phyloP scores from a whole-genome alignment of 1,140 invertebrate species.

The Rhopalosiphum maidis region DNA sequence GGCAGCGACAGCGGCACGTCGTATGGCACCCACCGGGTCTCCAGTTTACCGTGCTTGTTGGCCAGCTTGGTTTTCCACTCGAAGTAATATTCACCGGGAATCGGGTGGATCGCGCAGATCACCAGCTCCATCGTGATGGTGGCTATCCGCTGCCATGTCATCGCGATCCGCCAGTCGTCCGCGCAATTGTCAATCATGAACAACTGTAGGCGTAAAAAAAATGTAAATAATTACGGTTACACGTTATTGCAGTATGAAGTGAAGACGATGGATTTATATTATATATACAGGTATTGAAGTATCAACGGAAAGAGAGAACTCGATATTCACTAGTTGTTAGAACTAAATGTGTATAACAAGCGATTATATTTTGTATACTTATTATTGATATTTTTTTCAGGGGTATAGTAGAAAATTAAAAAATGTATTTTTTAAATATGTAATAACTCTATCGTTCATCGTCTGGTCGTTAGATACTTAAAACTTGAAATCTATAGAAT shows the following conservation, averaged over 20 bases:
- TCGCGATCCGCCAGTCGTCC: constrained; percentile 99
- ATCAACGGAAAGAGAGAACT: too few relatives aligned
- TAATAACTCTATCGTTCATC: too few relatives aligned
- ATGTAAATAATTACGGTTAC: background rate
- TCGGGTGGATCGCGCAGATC: constrained; percentile 96
- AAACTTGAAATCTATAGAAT: background rate
- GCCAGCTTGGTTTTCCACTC: constrained; percentile 94
- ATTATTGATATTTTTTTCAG: too few relatives aligned
- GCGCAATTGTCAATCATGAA: constrained; percentile 99
- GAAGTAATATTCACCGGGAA: constrained; percentile 95
- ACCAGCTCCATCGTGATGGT: constrained; percentile 92
- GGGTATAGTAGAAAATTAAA: too few relatives aligned
- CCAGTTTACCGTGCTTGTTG: constrained; percentile 86
- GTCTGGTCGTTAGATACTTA: background rate
- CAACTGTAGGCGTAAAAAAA: constrained; percentile 71
- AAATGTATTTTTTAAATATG: too few relatives aligned
- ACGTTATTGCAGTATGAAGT: background rate
- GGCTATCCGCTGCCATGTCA: constrained; percentile 94
- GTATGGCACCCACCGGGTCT: constrained; percentile 86
- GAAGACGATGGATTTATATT: background rate
- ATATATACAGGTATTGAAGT: too few relatives aligned
- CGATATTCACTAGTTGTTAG: too few relatives aligned
- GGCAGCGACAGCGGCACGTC: constrained; percentile 96
- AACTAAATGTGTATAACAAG: too few relatives aligned
- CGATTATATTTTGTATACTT: too few relatives aligned